These are phyloP conservation scores for Enteromius trimaculatus DNA, from an alignment of 2,797 vertebrate species.

Conservation along the genomic window DNA sequence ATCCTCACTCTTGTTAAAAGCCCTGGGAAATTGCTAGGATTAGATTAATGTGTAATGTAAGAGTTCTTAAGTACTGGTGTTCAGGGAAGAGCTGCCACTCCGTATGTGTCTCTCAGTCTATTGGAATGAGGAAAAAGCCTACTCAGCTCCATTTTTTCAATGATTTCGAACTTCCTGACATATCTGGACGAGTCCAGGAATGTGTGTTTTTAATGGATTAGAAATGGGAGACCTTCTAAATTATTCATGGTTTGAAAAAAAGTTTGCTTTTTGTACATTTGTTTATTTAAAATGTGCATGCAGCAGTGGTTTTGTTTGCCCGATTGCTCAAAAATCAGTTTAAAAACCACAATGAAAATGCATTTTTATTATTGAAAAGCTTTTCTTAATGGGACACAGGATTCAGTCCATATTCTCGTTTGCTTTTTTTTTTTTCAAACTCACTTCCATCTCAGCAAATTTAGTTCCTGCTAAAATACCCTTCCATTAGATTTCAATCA, in stretches of 20 bases:
- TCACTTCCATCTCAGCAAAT: slow-evolving; percentile 47
- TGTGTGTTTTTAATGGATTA: slow-evolving; percentile 22
- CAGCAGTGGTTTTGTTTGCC: not conserved
- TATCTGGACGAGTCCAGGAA: slow-evolving; percentile 2
- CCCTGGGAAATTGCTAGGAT: slow-evolving; percentile 69
- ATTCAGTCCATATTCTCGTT: slow-evolving; percentile 49
- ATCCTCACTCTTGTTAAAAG: slow-evolving; percentile 74
- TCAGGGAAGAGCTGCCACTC: slow-evolving; percentile 63
- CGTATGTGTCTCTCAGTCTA: slow-evolving; percentile 61
- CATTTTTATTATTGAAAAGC: slow-evolving; percentile 65
- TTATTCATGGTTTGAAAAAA: slow-evolving; percentile 3
- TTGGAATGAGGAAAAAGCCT: slow-evolving; percentile 35
- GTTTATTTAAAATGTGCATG: not conserved
- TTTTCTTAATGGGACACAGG: slow-evolving; percentile 69
- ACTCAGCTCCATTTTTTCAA: slow-evolving; percentile 45
- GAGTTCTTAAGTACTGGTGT: slow-evolving; percentile 74
- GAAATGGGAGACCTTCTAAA: slow-evolving; percentile 3
- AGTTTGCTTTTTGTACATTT: not conserved
- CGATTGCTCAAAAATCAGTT: slow-evolving; percentile 59
- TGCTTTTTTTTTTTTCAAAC: slow-evolving; percentile 20
- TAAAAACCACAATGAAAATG: slow-evolving; percentile 56
- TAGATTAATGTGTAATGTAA: slow-evolving; percentile 77
- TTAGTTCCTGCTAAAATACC: slow-evolving; percentile 65
- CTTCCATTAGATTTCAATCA: slow-evolving; percentile 66
- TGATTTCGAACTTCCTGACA: slow-evolving; percentile 33